Evolutionary conservation across 2,888 invertebrate species (phyloP).

Genomic region (Marronus borbonicus): DNA sequence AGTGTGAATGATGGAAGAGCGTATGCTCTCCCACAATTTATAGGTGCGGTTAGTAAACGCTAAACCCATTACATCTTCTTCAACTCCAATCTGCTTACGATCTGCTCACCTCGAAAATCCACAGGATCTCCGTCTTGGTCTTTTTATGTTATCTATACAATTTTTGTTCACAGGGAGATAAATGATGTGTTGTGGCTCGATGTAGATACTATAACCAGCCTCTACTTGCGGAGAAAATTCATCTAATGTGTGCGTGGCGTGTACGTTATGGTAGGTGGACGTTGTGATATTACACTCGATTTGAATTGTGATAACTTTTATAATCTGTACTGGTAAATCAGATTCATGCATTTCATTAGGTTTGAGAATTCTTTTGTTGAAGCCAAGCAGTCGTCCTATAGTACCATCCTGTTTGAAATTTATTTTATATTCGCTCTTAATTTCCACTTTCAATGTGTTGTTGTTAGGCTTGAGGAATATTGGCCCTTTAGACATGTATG

Average conservation of each 20-base stretch:
- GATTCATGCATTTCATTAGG: slow-evolving; percentile 44
- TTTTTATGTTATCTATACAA: slow-evolving; percentile 41
- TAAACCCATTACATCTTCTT: slow-evolving; percentile 54
- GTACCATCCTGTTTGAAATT: slow-evolving; percentile 22
- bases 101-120: slow-evolving; percentile 58
- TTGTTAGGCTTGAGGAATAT: slow-evolving; percentile 56
- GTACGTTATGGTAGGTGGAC: slow-evolving; percentile 61
- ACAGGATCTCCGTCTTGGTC: slow-evolving; percentile 58
- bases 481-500: neutral
- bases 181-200: slow-evolving; percentile 61
- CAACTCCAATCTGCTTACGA: slow-evolving; percentile 56
- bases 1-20: slow-evolving; percentile 49
- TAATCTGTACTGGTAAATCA: slow-evolving; percentile 49
- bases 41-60: neutral
- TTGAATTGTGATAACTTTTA: slow-evolving; percentile 49
- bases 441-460: slow-evolving; percentile 59
- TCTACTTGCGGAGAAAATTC: slow-evolving; percentile 61
- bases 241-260: slow-evolving; percentile 56
- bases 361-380: slow-evolving; percentile 28
- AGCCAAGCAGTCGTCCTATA: slow-evolving; percentile 39
- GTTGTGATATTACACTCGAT: slow-evolving; percentile 50
- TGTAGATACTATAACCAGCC: slow-evolving; percentile 64
- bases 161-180: slow-evolving; percentile 47
- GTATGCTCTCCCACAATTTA: neutral
- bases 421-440: slow-evolving; percentile 34